These are phyloP conservation scores for Rhynchomys soricoides DNA, from an alignment of 2,113 vertebrate genomes.

Conservation along the genomic window DNA sequence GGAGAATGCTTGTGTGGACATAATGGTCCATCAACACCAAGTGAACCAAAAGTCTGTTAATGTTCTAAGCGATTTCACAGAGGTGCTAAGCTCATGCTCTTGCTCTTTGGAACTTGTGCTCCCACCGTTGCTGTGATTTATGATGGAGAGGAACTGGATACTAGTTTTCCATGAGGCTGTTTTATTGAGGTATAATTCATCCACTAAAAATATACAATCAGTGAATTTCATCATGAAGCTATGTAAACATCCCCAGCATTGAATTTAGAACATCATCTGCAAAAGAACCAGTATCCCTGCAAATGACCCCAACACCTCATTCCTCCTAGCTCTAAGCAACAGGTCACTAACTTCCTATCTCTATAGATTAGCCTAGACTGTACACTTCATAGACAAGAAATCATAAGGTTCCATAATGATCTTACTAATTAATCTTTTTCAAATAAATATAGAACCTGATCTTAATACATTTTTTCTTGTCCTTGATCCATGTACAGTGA, in stretches of 20 bases:
- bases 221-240: background rate
- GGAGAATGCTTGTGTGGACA: background rate
- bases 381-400: background rate
- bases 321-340: background rate
- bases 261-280: background rate
- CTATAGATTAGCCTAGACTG: background rate
- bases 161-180: background rate
- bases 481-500: background rate
- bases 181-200: slow-evolving; percentile 19
- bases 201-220: background rate
- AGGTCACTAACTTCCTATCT: background rate
- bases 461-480: background rate
- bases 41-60: background rate
- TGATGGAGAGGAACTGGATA: background rate
- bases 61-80: background rate
- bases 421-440: slow-evolving; percentile 2
- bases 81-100: background rate
- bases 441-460: background rate
- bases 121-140: background rate
- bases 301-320: background rate
- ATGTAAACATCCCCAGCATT: background rate
- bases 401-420: background rate
- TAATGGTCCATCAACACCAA: background rate
- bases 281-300: background rate
- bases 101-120: background rate